Evolutionary conservation across 1,140 invertebrate species (phyloP).

Genomic region (Papilio aristodemus): DNA sequence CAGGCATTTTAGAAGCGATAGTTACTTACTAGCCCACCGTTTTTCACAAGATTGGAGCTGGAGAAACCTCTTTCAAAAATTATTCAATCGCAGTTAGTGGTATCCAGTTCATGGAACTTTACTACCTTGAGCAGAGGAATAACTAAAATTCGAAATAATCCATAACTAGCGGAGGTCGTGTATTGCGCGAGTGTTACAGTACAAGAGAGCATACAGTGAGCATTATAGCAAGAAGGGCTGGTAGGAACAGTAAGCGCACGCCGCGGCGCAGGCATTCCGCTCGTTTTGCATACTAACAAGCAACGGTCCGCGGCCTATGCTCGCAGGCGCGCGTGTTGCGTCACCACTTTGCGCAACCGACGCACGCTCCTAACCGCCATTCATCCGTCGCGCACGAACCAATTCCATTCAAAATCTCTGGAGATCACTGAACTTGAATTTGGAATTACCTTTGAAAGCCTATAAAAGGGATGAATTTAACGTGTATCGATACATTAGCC

Average conservation of each 20-base stretch:
- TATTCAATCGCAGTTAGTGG: background rate
- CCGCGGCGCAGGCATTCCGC: conserved; percentile 57
- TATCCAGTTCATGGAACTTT: background rate
- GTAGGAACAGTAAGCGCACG: conserved; percentile 61
- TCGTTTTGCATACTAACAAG: conserved; percentile 73
- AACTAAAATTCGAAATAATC: background rate
- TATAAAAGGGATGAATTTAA: background rate
- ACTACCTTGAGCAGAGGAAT: too few relatives aligned
- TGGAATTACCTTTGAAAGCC: background rate
- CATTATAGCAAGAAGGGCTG: conserved; percentile 35
- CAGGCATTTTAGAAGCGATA: too few relatives aligned
- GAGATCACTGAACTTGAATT: background rate
- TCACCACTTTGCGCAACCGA: conserved; percentile 67
- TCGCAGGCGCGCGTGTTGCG: conserved; percentile 58
- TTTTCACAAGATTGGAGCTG: too few relatives aligned
- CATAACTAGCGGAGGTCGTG: background rate
- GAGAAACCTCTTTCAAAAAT: too few relatives aligned
- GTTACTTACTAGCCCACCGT: too few relatives aligned
- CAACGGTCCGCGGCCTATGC: conserved; percentile 55
- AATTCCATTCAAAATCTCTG: conserved; percentile 19
- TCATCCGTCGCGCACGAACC: conserved; percentile 55
- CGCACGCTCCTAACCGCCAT: conserved; percentile 65
- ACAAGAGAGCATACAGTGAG: too few relatives aligned
- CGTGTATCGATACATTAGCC: background rate
- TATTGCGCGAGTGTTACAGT: background rate